Base-by-base conservation (phyloP, 2,888 invertebrate species). In the Archaeoteleia sp. region DNA sequence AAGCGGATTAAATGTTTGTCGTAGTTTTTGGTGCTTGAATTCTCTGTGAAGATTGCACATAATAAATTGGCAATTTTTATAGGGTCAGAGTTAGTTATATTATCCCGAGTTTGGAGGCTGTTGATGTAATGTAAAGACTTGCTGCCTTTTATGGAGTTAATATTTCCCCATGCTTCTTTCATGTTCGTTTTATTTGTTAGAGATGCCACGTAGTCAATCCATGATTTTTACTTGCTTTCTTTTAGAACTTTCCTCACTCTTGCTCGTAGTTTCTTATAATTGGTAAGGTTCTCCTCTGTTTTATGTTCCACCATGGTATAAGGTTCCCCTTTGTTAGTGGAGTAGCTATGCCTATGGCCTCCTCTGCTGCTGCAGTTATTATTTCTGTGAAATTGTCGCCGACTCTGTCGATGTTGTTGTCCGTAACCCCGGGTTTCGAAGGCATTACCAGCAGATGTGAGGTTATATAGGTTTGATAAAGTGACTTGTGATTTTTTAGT, bases 251-350 rank as follows among this genome's bases (percentile, higher is more conserved):
- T n/a, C n/a, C n/a, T n/a, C n/a, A n/a, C n/a, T n/a, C 6, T 46
- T 15, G 13, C 12, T 57, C 46, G 17, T 35, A 45, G 29, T 39
- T 23, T 15, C 7, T 35, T 13, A 6, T 65, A 70, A 20, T 54
- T 34, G 1, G 46, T 39, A 42, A 30, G 39, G 15, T 51, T 66
- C 29, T 42, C 53, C 6, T 13, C 6, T 1, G 57, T 63, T n/a
- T 43, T 51, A 5, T 65, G 20, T 70, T 73, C 73, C 72, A 73
- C 72, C 75, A 74, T n/a, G 63, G 67, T 1, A 68, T n/a, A n/a
- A n/a, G n/a, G n/a, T n/a, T n/a, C n/a, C n/a, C n/a, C n/a, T n/a
- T n/a, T n/a, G n/a, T n/a, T n/a, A n/a, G n/a, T n/a, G n/a, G n/a
- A n/a, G n/a, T n/a, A n/a, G n/a, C n/a, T n/a, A n/a, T n/a, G n/a